Conservation (phyloP, 2,888 invertebrate genomes). For the Lydus trimaculatus region DNA sequence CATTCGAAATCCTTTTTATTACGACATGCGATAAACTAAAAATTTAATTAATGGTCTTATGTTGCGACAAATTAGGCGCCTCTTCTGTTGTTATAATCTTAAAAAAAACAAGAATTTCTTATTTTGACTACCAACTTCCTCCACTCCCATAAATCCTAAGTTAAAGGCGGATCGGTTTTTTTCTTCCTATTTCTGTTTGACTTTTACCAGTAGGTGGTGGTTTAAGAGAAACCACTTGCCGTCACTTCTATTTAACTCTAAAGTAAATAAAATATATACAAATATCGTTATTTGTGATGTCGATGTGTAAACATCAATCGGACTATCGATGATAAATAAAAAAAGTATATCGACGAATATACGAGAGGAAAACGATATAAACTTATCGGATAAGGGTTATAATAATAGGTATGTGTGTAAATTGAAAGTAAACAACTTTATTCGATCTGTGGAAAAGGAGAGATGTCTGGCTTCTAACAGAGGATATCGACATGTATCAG, state of each 20-base stretch:
- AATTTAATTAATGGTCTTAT: neutral
- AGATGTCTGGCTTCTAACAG: slow-evolving; percentile 17
- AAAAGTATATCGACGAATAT: neutral
- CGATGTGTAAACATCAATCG: neutral
- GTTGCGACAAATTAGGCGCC: neutral
- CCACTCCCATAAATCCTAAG: neutral
- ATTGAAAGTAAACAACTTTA: slow-evolving; percentile 32
- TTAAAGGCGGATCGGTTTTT: neutral
- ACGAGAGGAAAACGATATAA: neutral
- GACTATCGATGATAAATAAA: neutral
- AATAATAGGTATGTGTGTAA: slow-evolving; percentile 15
- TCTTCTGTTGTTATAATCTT: no score
- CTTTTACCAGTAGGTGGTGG: neutral
- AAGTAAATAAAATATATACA: neutral
- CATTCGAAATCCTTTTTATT: neutral
- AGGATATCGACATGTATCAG: neutral
- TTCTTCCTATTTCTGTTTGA: neutral
- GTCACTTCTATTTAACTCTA: neutral
- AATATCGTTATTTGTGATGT: neutral
- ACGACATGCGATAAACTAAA: neutral
- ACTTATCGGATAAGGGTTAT: neutral
- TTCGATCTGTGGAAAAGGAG: slow-evolving; percentile 18
- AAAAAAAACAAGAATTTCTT: no score
- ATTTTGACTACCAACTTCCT: neutral
- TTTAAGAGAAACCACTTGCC: neutral